phyloP scores from a whole-genome alignment of 2,888 invertebrate species.

The Elegia similella region DNA sequence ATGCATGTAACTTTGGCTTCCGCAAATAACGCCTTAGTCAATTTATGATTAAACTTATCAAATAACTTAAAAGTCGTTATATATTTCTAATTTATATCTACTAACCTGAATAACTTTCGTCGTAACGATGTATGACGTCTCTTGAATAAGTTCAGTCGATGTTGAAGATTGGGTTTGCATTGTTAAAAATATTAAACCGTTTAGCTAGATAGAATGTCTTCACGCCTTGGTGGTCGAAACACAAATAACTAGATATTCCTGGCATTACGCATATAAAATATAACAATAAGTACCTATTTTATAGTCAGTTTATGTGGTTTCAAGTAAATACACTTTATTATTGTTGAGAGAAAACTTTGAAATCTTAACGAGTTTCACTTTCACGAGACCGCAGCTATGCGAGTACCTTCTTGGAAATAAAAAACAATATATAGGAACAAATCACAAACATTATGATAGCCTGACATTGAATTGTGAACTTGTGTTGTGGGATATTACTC shows the following conservation, averaged over 20 bases:
- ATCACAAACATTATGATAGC: no score
- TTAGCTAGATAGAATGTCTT: neutral
- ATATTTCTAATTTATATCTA: neutral
- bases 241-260: neutral
- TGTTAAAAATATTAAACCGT: neutral
- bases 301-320: neutral
- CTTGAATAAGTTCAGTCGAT: neutral
- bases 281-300: neutral
- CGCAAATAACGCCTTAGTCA: no score
- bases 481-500: no score
- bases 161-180: neutral
- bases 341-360: conserved; percentile 8
- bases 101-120: conserved; percentile 2
- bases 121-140: neutral
- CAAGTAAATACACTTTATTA: neutral
- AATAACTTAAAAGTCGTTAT: no score
- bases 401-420: neutral
- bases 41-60: no score
- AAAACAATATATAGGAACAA: no score
- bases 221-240: neutral
- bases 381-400: neutral
- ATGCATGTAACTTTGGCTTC: no score
- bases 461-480: no score
- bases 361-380: conserved; percentile 1
- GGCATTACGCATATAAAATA: neutral